These are phyloP conservation scores for Cyclina sinensis DNA, from an alignment of 1,140 invertebrate species.

Conservation along the genomic window DNA sequence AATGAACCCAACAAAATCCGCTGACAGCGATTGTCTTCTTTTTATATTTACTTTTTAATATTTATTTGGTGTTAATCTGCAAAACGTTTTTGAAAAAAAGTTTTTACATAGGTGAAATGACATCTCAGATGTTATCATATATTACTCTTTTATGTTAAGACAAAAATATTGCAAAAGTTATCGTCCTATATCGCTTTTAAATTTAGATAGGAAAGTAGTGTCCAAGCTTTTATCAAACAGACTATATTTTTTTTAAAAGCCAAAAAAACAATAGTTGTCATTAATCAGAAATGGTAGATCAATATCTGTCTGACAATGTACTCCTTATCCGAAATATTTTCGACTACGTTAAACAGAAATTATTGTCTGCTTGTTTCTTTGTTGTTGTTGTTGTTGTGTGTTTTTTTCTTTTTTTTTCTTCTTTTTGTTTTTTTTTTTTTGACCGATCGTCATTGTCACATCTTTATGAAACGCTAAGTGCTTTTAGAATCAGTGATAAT, in stretches of 20 bases:
- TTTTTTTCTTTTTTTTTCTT: too few species aligned
- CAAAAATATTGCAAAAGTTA: slow-evolving; percentile 64
- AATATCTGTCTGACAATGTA: slow-evolving; percentile 76
- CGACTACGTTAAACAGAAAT: slow-evolving; percentile 73
- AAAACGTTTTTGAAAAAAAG: slow-evolving; percentile 49
- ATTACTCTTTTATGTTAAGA: slow-evolving; percentile 58
- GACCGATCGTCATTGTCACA: slow-evolving; percentile 69
- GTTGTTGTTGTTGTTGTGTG: slow-evolving; percentile 71
- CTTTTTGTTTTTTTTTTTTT: too few species aligned
- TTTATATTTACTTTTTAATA: slow-evolving; percentile 72
- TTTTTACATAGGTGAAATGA: slow-evolving; percentile 63
- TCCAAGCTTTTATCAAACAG: slow-evolving; percentile 70
- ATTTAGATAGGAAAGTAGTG: slow-evolving; percentile 63
- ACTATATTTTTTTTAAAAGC: slow-evolving; percentile 47
- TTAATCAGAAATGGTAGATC: slow-evolving; percentile 45
- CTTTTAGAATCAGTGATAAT: slow-evolving; percentile 71
- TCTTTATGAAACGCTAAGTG: slow-evolving; percentile 64
- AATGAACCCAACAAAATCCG: slow-evolving; percentile 69
- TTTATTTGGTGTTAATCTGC: slow-evolving; percentile 63
- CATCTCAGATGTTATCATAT: slow-evolving; percentile 58
- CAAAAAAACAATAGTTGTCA: slow-evolving; percentile 13
- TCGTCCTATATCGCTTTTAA: slow-evolving; percentile 33
- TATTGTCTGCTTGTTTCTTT: slow-evolving; percentile 62
- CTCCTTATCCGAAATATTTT: slow-evolving; percentile 66
- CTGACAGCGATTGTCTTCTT: slow-evolving; percentile 71